Evolutionary conservation across 1,140 invertebrate species (phyloP).

Genomic region (Drosophila micromelanica): DNA sequence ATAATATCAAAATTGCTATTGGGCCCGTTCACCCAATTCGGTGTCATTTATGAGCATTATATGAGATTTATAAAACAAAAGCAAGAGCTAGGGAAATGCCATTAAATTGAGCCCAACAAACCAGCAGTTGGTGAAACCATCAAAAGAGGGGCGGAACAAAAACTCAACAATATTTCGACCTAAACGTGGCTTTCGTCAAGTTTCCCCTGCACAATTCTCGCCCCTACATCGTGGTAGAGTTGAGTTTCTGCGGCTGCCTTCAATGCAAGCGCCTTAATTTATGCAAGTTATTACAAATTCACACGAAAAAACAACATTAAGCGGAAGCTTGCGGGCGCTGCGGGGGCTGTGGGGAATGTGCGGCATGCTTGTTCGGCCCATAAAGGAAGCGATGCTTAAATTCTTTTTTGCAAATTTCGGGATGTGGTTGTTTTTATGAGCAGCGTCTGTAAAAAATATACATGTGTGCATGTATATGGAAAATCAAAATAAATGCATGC

Average conservation of each 20-base stretch:
- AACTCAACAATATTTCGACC: conserved; percentile 57
- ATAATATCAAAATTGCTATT: conserved; percentile 64
- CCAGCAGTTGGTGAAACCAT: neutral
- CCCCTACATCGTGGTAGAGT: conserved; percentile 38
- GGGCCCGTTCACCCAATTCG: conserved; percentile 53
- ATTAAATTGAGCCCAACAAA: conserved; percentile 10
- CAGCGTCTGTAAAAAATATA: conserved; percentile 32
- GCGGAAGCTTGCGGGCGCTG: conserved; percentile 7
- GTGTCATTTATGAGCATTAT: conserved; percentile 60
- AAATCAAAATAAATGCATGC: conserved; percentile 66
- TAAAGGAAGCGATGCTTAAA: conserved; percentile 72
- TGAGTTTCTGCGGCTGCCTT: conserved; percentile 25
- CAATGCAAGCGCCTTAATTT: conserved; percentile 69
- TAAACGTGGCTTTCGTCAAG: conserved; percentile 35
- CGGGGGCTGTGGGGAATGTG: neutral
- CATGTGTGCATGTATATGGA: conserved; percentile 7
- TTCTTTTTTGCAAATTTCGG: conserved; percentile 50
- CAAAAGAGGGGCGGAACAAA: neutral
- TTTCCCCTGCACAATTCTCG: conserved; percentile 36
- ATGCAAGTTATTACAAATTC: conserved; percentile 82
- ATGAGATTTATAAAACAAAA: conserved; percentile 57
- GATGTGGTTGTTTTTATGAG: conserved; percentile 53
- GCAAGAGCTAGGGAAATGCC: conserved; percentile 21
- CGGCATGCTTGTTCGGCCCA: conserved; percentile 21
- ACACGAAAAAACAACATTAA: conserved; percentile 80